Percentiles rank a stretch among this genome's conserved stretches.
Conservation (phyloP, 2,113 vertebrate species). For the Solenodon paradoxus region DNA sequence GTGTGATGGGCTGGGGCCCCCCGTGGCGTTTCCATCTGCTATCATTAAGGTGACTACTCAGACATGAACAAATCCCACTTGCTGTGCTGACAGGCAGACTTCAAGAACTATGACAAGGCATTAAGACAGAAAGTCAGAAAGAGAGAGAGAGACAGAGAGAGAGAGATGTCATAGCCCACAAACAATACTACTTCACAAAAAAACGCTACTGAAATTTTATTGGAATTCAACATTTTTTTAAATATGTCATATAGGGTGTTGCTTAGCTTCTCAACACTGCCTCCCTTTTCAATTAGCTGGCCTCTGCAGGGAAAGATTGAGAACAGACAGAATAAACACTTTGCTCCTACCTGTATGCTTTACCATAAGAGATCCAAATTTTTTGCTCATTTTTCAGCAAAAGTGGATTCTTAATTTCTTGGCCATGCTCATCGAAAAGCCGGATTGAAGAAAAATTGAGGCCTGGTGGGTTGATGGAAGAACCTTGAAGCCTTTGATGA, state of each 20-base stretch:
- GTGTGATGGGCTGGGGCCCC: slow-evolving; percentile 89
- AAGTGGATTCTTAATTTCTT: slow-evolving; percentile 66
- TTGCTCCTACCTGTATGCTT: slow-evolving; percentile 78
- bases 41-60: slow-evolving; percentile 96
- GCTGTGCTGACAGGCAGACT: slow-evolving; percentile 92
- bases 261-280: slow-evolving; percentile 74
- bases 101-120: slow-evolving; percentile 91
- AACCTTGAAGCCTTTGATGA: slow-evolving; percentile 63
- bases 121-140: slow-evolving; percentile 85
- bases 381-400: slow-evolving; percentile 66
- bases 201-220: slow-evolving; percentile 77
- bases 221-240: slow-evolving; percentile 75
- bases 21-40: slow-evolving; percentile 93
- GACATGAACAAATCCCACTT: slow-evolving; percentile 93
- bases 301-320: slow-evolving; percentile 25
- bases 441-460: slow-evolving; percentile 46
- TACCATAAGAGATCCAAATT: slow-evolving; percentile 73
- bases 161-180: slow-evolving; percentile 79
- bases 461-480: slow-evolving; percentile 11
- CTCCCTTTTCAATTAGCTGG: slow-evolving; percentile 54
- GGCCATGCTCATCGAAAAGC: slow-evolving; percentile 65
- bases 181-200: slow-evolving; percentile 80
- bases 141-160: slow-evolving; percentile 62
- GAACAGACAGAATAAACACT: slow-evolving; percentile 44
- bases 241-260: slow-evolving; percentile 70